Conservation (phyloP, 2,888 invertebrate genomes). For the Pristionchus maxplancki region DNA sequence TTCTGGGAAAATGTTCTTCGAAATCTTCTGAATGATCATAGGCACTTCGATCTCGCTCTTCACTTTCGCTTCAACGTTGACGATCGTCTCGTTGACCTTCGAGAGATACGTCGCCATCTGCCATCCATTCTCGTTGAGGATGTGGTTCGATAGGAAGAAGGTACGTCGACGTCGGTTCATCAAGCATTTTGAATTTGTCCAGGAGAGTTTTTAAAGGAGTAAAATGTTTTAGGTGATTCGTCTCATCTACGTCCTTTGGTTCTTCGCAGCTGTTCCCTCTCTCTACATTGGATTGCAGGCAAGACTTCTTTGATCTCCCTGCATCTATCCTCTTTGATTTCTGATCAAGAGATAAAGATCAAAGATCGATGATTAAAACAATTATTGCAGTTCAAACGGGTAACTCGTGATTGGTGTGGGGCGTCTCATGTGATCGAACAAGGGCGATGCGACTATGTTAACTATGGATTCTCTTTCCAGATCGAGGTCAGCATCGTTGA, state of each 20-base stretch:
- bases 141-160: conserved; percentile 56
- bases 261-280: conserved; percentile 72
- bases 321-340: neutral
- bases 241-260: conserved; percentile 69
- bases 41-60: conserved; percentile 74
- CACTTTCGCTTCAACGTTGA: conserved; percentile 75
- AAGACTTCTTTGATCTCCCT: neutral
- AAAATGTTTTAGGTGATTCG: conserved; percentile 65
- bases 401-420: conserved; percentile 73
- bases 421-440: conserved; percentile 62
- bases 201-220: too few species aligned
- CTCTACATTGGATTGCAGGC: conserved; percentile 72
- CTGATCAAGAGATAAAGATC: neutral
- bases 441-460: conserved; percentile 72
- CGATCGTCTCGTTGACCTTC: conserved; percentile 71
- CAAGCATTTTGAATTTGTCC: too few species aligned
- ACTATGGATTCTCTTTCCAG: conserved; percentile 55
- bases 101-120: conserved; percentile 76
- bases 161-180: too few species aligned
- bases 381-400: conserved; percentile 71
- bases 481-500: conserved; percentile 63
- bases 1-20: too few species aligned
- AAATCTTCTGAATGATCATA: too few species aligned
- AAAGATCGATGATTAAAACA: neutral
- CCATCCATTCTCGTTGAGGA: conserved; percentile 70